Evolutionary conservation across 2,113 vertebrate genomes (phyloP).

Genomic region (Heptranchias perlo): DNA sequence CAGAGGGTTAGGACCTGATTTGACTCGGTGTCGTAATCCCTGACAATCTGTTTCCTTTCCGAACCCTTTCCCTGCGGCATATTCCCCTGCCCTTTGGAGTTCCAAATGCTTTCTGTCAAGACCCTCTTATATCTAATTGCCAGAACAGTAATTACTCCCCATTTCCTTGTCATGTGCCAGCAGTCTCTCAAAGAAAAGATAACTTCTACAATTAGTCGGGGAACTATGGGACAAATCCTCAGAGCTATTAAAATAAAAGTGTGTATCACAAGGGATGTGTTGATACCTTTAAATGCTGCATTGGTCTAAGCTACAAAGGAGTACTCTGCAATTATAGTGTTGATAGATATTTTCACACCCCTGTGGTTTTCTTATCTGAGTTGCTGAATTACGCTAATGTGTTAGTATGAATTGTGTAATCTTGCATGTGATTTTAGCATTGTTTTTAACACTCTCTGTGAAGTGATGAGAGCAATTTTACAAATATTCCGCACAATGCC

Average conservation of each 20-base stretch:
- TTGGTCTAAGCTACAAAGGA: neutral
- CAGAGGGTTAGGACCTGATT: neutral
- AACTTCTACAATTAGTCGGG: conserved; percentile 26
- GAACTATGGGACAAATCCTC: neutral
- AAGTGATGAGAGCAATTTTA: neutral
- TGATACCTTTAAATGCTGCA: neutral
- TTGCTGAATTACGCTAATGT: neutral
- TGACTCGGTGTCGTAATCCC: conserved; percentile 1
- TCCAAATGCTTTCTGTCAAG: conserved; percentile 39
- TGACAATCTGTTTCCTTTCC: conserved; percentile 28
- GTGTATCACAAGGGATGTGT: neutral
- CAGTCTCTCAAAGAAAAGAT: neutral
- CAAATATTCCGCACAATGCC: neutral
- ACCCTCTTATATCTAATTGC: conserved; percentile 39
- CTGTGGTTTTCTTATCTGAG: neutral
- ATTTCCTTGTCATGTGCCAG: conserved; percentile 41
- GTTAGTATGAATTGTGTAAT: neutral
- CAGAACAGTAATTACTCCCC: conserved; percentile 43
- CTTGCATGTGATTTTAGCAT: neutral
- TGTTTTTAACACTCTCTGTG: neutral
- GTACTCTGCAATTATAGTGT: neutral
- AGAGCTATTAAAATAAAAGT: neutral
- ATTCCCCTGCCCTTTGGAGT: conserved; percentile 35
- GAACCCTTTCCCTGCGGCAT: conserved; percentile 33
- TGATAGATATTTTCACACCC: neutral